Evolutionary conservation across 1,140 invertebrate genomes (phyloP).

Genomic region (Nylanderia fulva): DNA sequence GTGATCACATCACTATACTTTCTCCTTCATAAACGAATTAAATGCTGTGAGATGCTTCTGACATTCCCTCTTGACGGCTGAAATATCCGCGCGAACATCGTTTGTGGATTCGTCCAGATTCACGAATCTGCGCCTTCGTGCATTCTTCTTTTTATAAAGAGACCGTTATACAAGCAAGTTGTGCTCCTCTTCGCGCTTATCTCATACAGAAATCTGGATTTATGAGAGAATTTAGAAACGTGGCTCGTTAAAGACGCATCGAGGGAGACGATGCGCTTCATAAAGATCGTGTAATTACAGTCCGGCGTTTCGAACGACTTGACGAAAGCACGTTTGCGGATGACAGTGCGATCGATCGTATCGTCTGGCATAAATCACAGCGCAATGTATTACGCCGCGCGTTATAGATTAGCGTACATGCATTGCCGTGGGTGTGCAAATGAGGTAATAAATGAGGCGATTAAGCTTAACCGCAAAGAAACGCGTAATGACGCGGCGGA

Average conservation of each 20-base stretch:
- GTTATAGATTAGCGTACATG: slow-evolving; percentile 32
- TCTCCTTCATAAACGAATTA: slow-evolving; percentile 68
- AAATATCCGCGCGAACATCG: slow-evolving; percentile 31
- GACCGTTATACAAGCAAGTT: background rate
- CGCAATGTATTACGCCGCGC: slow-evolving; percentile 18
- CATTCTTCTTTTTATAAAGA: slow-evolving; percentile 1
- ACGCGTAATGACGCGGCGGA: slow-evolving; percentile 49
- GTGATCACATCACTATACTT: slow-evolving; percentile 63
- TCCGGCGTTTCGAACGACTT: slow-evolving; percentile 4
- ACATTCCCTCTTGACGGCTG: slow-evolving; percentile 51
- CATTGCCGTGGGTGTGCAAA: slow-evolving; percentile 52
- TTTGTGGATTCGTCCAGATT: slow-evolving; percentile 16
- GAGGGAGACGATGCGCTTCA: background rate
- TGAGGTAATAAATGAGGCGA: slow-evolving; percentile 52
- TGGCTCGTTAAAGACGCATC: background rate
- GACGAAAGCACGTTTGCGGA: slow-evolving; percentile 33
- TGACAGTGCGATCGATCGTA: slow-evolving; percentile 49
- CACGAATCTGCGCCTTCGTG: slow-evolving; percentile 34
- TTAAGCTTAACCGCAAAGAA: slow-evolving; percentile 41
- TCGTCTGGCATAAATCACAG: slow-evolving; percentile 40
- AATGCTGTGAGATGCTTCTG: slow-evolving; percentile 67
- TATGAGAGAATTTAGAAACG: slow-evolving; percentile 4
- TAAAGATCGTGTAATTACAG: slow-evolving; percentile 25
- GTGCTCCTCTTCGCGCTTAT: background rate
- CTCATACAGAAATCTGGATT: background rate